Conservation (phyloP, 2,113 vertebrate species). For the Eulacestoma nigropectus region DNA sequence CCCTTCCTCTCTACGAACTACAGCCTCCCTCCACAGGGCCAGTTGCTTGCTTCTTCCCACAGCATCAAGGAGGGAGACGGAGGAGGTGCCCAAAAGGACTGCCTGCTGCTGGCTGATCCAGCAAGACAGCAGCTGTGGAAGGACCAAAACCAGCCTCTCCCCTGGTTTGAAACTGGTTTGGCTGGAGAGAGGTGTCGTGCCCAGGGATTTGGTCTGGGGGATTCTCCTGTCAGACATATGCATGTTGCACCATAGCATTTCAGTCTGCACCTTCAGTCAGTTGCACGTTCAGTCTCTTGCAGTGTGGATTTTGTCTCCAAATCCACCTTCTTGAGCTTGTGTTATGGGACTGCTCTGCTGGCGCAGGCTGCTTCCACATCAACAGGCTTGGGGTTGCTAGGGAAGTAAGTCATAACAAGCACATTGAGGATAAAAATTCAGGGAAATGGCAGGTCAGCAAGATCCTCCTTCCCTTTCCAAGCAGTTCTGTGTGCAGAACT, state of each 20-base stretch:
- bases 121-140: not conserved
- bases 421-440: not conserved
- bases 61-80: not conserved
- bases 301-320: not conserved
- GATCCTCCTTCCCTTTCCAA: not conserved
- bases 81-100: not conserved
- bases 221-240: not conserved
- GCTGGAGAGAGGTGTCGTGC: not conserved
- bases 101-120: not conserved
- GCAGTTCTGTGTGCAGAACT: not conserved
- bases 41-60: not conserved
- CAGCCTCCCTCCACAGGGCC: not conserved
- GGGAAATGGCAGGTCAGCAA: not conserved
- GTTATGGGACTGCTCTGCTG: not conserved
- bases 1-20: not conserved
- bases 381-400: not conserved
- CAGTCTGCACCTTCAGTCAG: not conserved
- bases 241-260: fast-evolving
- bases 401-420: not conserved
- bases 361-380: not conserved
- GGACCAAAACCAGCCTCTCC: not conserved
- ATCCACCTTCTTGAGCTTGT: not conserved
- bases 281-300: not conserved
- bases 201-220: not conserved
- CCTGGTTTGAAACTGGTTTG: not conserved